These are phyloP conservation scores for Ephydatia muelleri DNA, from an alignment of 37 sponge, comb jelly and placozoan genomes.

Conservation along the genomic window DNA sequence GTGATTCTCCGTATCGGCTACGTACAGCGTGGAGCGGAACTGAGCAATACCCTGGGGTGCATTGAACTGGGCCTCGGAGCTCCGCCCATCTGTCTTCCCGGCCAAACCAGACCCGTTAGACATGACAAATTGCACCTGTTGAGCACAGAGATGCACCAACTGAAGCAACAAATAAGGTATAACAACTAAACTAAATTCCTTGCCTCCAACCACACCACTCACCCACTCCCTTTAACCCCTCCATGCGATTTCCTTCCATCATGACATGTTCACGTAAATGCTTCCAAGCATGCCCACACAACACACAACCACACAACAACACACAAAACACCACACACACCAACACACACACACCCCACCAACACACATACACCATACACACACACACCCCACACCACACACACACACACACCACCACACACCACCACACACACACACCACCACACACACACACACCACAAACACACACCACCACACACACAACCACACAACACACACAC, in stretches of 20 bases:
- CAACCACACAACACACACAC: slow-evolving; percentile 37
- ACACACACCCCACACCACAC: not conserved
- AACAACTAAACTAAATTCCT: too few relatives aligned
- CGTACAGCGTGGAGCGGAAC: slow-evolving; percentile 50
- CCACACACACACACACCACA: not conserved
- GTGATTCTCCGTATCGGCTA: slow-evolving; percentile 90
- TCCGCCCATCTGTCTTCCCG: slow-evolving; percentile 66
- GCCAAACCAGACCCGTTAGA: slow-evolving; percentile 66
- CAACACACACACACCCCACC: too few relatives aligned
- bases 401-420: slow-evolving; percentile 44
- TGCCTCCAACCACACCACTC: too few relatives aligned
- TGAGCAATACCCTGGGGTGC: slow-evolving; percentile 75
- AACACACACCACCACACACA: too few relatives aligned
- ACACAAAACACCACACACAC: too few relatives aligned
- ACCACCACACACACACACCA: not conserved
- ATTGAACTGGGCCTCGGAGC: slow-evolving; percentile 50
- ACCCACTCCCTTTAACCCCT: not conserved
- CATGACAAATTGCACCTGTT: slow-evolving; percentile 32
- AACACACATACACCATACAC: not conserved
- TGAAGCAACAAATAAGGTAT: too few relatives aligned
- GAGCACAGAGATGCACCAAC: not conserved
- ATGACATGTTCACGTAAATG: too few relatives aligned
- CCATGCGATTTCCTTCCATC: too few relatives aligned
- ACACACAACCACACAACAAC: not conserved
- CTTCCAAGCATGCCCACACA: not conserved